phyloP scores from a whole-genome alignment of 2,113 vertebrate genomes.

The Mirounga angustirostris region DNA sequence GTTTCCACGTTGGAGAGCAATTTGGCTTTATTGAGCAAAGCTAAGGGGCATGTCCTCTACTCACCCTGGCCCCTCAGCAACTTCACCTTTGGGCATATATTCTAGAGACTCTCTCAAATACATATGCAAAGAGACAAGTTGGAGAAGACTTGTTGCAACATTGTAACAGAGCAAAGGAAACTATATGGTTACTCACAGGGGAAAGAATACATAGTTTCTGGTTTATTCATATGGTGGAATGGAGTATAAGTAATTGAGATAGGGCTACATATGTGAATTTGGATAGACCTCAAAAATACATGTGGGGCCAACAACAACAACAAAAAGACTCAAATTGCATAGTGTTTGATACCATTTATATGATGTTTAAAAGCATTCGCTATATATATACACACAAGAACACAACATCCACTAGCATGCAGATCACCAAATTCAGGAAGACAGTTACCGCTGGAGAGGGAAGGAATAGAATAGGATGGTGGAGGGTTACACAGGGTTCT shows the following conservation, averaged over 20 bases:
- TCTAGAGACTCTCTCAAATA: neutral
- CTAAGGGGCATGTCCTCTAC: neutral
- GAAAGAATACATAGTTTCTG: neutral
- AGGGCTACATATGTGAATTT: neutral
- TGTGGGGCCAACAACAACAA: no score
- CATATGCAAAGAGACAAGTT: neutral
- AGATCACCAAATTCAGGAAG: neutral
- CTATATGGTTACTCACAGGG: neutral
- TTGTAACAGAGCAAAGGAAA: neutral
- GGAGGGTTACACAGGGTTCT: neutral
- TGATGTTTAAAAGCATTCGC: neutral
- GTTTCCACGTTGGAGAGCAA: neutral
- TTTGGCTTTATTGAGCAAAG: neutral
- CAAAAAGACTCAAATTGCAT: neutral
- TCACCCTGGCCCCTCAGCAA: no score
- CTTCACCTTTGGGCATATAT: neutral
- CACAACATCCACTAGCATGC: neutral
- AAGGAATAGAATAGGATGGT: neutral
- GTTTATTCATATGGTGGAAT: neutral
- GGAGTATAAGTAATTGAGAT: neutral
- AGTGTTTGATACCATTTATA: neutral
- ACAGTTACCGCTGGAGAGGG: neutral
- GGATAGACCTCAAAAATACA: neutral
- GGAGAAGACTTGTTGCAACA: neutral
- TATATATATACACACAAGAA: neutral